These are phyloP conservation scores for Progne subis DNA, from an alignment of 2,113 vertebrate genomes.

Conservation along the genomic window DNA sequence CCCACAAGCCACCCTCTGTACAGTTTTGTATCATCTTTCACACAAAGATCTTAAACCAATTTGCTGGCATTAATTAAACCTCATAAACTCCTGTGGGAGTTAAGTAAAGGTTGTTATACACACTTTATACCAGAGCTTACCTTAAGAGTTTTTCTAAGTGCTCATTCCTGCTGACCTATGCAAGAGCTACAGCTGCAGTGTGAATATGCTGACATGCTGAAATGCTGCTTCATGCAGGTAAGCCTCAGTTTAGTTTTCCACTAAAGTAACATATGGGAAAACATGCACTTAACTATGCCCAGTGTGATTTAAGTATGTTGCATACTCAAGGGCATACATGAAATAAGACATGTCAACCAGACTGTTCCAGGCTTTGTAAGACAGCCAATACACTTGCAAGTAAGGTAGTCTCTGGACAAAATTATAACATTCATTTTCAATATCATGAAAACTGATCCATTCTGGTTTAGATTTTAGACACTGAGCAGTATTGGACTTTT, in stretches of 20 bases:
- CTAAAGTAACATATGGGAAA: background rate
- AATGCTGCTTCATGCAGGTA: constrained; percentile 5
- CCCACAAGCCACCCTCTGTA: background rate
- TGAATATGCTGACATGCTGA: constrained; percentile 23
- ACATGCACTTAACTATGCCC: background rate
- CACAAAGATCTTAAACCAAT: background rate
- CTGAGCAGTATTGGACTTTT: background rate
- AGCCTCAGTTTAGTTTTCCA: constrained; percentile 18
- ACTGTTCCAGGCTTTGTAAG: background rate
- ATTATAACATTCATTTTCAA: background rate
- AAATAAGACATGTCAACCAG: background rate
- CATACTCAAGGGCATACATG: background rate
- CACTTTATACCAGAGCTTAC: background rate
- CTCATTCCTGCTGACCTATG: background rate
- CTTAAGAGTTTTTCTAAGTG: constrained; percentile 1
- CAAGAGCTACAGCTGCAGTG: background rate
- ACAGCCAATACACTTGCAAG: background rate
- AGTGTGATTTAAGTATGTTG: background rate
- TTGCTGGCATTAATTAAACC: background rate
- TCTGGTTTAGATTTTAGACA: background rate
- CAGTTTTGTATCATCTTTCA: background rate
- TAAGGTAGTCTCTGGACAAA: background rate
- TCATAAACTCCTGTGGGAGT: background rate
- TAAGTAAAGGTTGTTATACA: background rate
- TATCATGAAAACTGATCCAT: background rate